Percentiles rank a stretch among this genome's conserved stretches.
Conservation (phyloP, 2,113 vertebrate species). For the Cygnus buccinator region DNA sequence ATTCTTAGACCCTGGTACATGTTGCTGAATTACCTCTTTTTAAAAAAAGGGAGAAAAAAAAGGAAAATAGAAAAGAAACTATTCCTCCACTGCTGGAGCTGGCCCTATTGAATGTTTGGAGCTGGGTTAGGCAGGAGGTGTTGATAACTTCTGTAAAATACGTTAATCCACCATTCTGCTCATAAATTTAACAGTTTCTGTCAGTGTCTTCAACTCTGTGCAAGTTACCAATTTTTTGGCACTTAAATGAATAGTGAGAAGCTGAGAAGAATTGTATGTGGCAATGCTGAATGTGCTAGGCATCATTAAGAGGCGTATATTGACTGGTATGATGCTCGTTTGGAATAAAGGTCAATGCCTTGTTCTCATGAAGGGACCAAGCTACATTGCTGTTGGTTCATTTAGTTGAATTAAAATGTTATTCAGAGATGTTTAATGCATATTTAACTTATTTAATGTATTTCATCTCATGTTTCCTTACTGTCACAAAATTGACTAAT, state of each 20-base stretch:
- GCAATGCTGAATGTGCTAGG: not conserved
- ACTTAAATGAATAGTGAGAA: conserved; percentile 16
- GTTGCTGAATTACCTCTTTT: conserved; percentile 74
- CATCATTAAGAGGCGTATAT: not conserved
- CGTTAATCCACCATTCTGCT: conserved; percentile 3
- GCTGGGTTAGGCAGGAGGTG: conserved; percentile 41
- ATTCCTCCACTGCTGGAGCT: conserved; percentile 64
- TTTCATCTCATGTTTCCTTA: conserved; percentile 83
- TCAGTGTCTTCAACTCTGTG: conserved; percentile 56
- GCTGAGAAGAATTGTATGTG: conserved; percentile 21
- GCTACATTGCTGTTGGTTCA: conserved; percentile 70
- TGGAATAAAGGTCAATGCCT: conserved; percentile 45
- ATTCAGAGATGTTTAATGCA: conserved; percentile 74
- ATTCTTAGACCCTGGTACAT: conserved; percentile 73
- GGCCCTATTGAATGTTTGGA: conserved; percentile 56
- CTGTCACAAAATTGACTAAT: conserved; percentile 61
- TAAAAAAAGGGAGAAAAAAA: conserved; percentile 23
- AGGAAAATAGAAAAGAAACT: conserved; percentile 31
- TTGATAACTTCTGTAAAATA: conserved; percentile 58
- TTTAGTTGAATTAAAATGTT: conserved; percentile 62
- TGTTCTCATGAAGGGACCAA: conserved; percentile 79
- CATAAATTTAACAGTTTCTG: conserved; percentile 54
- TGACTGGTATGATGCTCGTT: not conserved
- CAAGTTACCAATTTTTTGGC: conserved; percentile 30
- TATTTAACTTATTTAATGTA: conserved; percentile 82